Evolutionary conservation across 2,797 vertebrate genomes (phyloP), one percentile per base, ranked within the genome.

Genomic region (Darevskia nairensis): DNA sequence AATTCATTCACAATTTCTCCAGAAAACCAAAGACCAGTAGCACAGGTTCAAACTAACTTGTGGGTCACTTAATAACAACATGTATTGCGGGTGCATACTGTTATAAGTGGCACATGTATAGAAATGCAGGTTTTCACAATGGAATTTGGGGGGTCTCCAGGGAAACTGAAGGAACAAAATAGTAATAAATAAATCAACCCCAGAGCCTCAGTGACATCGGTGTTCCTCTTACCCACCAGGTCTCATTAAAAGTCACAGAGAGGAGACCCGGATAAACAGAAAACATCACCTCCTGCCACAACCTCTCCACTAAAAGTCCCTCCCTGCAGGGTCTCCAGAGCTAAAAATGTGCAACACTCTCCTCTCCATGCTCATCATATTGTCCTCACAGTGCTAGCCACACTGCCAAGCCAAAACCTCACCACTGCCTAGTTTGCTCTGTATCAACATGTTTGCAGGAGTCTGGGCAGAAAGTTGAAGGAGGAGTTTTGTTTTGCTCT

Each of bases 251-350:
- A 69, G 41, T 77, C 88, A n/a, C 41, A 3, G 21, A 32, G 29
- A 13, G 0, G 2, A 59, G 25, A 25, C 25, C 50, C 0, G 13
- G 41, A 50, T 1, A 6, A 64, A 1, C 0, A 25, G 41, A 78
- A 80, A 32, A 50, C 1, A 0, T 55, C 6, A 17, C 77, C 80
- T 71, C 10, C 72, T 0, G 0, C 68, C 46, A 6, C 64, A 23
- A 29, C n/a, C 23, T 64, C 10, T 9, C 2, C 17, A 44, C n/a
- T 0, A 1, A 39, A 69, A 75, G 78, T 71, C 2, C 23, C 0
- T 0, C 1, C 46, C 32, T 0, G 0, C 3, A 66, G 87, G 64
- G 8, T n/a, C 75, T 2, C 6, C 17, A 0, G n/a, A 74, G 39
- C 50, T 35, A 64, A n/a, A 71, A 82, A 35, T 0, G 19, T 25